phyloP scores from a whole-genome alignment of 2,888 invertebrate species.

The Drosophila nr. perissopoda region DNA sequence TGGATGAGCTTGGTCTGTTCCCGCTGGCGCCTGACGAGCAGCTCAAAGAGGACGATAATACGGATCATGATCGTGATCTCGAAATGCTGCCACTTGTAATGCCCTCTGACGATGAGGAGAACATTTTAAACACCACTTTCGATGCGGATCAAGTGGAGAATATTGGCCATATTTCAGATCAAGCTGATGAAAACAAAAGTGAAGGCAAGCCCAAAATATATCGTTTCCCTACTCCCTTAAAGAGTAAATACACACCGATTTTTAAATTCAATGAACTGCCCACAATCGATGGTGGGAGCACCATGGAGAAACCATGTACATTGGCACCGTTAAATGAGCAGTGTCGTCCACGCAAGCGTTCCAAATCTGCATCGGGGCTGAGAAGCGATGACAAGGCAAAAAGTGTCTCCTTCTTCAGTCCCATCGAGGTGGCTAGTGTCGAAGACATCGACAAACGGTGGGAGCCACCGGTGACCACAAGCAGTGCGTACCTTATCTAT shows the following conservation, averaged over 20 bases:
- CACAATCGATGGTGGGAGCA: slow-evolving; percentile 1
- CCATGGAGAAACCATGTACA: not conserved
- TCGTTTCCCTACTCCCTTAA: slow-evolving; percentile 72
- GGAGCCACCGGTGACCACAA: slow-evolving; percentile 14
- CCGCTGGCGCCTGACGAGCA: slow-evolving; percentile 42
- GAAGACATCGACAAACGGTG: slow-evolving; percentile 65
- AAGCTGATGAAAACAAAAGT: slow-evolving; percentile 26
- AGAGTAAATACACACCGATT: slow-evolving; percentile 24
- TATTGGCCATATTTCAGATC: slow-evolving; percentile 3
- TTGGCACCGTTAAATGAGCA: not conserved
- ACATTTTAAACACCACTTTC: slow-evolving; percentile 18
- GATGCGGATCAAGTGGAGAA: slow-evolving; percentile 28
- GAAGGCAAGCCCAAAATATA: slow-evolving; percentile 5
- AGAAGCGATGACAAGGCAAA: slow-evolving; percentile 34
- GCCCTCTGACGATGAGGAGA: slow-evolving; percentile 52
- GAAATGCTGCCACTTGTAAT: slow-evolving; percentile 73
- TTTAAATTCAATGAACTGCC: slow-evolving; percentile 25
- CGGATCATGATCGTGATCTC: slow-evolving; percentile 9
- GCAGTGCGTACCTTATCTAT: slow-evolving; percentile 63
- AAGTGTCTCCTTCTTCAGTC: slow-evolving; percentile 78
- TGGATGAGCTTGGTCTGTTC: slow-evolving; percentile 68
- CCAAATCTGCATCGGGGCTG: slow-evolving; percentile 59
- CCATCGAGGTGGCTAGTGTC: slow-evolving; percentile 56
- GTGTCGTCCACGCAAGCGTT: slow-evolving; percentile 73
- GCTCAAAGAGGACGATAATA: not conserved